Percentiles rank a stretch among this genome's conserved stretches.
These are phyloP conservation scores for Sinosuthora webbiana DNA, from an alignment of 2,113 vertebrate genomes.

Conservation along the genomic window DNA sequence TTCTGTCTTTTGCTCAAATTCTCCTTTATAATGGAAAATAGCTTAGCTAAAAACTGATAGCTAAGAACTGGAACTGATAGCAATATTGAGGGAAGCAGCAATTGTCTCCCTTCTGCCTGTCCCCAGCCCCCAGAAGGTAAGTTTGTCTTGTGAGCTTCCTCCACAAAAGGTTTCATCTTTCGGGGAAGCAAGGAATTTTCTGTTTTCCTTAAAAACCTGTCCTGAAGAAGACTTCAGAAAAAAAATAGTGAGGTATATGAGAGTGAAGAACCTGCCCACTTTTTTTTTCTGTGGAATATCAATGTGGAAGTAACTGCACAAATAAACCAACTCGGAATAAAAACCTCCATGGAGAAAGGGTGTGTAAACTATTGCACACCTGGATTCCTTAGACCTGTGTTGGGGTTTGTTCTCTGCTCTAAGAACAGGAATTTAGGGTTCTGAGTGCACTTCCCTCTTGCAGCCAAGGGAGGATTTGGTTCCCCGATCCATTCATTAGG, in stretches of 20 bases:
- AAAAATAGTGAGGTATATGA: neutral
- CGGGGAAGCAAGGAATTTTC: neutral
- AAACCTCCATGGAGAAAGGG: fast-evolving
- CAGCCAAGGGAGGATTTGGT: neutral
- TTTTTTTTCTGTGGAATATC: neutral
- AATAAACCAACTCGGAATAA: neutral
- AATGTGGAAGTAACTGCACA: too few species aligned
- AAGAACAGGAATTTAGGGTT: neutral
- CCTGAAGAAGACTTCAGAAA: neutral
- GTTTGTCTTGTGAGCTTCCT: neutral
- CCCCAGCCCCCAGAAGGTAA: neutral
- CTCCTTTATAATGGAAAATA: neutral
- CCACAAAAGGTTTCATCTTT: neutral
- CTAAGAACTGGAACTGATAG: neutral
- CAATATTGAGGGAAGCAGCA: neutral
- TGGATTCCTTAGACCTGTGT: neutral
- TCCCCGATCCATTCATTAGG: neutral
- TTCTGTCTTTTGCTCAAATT: neutral
- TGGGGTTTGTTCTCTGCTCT: neutral
- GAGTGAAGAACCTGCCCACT: fast-evolving
- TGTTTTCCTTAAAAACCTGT: neutral
- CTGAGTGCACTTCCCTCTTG: neutral
- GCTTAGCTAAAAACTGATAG: neutral
- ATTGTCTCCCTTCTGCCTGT: neutral
- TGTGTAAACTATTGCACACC: fast-evolving